Evolutionary conservation across 2,113 vertebrate genomes (phyloP), one percentile per base, ranked within the genome.

Genomic region (Microcebus ravelobensis): DNA sequence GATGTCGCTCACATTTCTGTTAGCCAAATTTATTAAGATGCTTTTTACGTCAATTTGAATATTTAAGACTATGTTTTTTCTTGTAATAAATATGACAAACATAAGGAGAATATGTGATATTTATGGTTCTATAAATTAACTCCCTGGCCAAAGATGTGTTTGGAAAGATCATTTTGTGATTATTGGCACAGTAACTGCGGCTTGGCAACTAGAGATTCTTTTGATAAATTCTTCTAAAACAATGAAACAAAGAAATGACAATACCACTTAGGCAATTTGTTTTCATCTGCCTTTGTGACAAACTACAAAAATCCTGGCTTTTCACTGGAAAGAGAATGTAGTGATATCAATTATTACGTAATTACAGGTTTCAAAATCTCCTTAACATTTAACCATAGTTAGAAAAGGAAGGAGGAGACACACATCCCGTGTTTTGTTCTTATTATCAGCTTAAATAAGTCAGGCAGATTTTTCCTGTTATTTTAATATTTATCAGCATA

Each of bases 381-480:
- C 97, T 97, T 97, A 96, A 96, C 82, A 42, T 97, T 95, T 74
- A 92, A 96, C 96, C 94, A 80, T 21, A 59, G 89, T 95, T 97
- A 95, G 97, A 97, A 98, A 97, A 98, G 98, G 97, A 98, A 98
- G 98, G 96, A 98, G 97, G 97, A 96, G 97, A 96, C 96, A 98
- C 97, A 98, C 98, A 99, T 98, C 98, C 98, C 98, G 98, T 98
- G 98, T 98, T 98, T 98, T 98, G 98, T 98, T 98, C 98, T 98
- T 93, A 98, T 98, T 99, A 97, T 99, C 98, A 98, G 98, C 95
- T 98, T 90, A 81, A 98, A 98, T 96, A 99, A 98, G 98, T 98
- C 98, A 97, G 98, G 98, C 99, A 99, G 98, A 99, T 99, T 99
- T 99, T 99, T 99, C 99, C 99, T 99, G 99, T 99, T 99, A 88